Evolutionary conservation across 2,888 invertebrate species (phyloP), one percentile per base, ranked within the genome.

Genomic region (Petrolisthes manimaculis): DNA sequence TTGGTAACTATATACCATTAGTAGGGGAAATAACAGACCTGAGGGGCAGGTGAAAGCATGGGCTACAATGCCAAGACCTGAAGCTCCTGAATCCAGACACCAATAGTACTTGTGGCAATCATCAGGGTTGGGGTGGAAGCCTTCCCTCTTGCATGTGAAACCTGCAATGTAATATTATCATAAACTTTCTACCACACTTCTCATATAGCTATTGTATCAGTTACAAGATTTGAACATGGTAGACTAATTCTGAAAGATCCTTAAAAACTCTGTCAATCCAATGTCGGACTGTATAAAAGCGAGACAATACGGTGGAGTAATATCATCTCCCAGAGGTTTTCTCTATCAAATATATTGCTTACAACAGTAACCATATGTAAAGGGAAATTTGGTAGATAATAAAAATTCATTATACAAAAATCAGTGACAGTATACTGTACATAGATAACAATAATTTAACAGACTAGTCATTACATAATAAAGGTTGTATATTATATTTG

Each of bases 81-180:
- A 87, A 92, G 97, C 96, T 0, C 97, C 96, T 0, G 97, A 96
- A 92, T 97, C 97, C 91, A 98, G 94, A 92, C 98, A 98, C 97
- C 98, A 98, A 94, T 97, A 98, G 92, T 98, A 98, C 93, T 97
- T 97, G 93, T 97, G 97, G 93, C 98, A 98, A 93, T 98, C 97
- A 74, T 96, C 95, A 0, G 97, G 97, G 93, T 98, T 97, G 21
- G 96, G 95, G 94, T 95, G 98, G 94, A 98, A 98, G 3, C 98
- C 98, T 94, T 98, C 98, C 91, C 98, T 97, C 92, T 95, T 96
- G 93, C 98, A 98, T 93, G 97, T 97, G 93, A 98, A 98, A 92
- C 96, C 97, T 96, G 93, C 9, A 91, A 91, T 1, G 92, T 91
- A 12, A 61, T 9, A 61, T 12, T 37, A 37, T 37, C 37, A 37